Percentiles rank a stretch among this genome's conserved stretches.
These are phyloP conservation scores for Chauna torquata DNA, from an alignment of 2,113 vertebrate species.

Conservation along the genomic window DNA sequence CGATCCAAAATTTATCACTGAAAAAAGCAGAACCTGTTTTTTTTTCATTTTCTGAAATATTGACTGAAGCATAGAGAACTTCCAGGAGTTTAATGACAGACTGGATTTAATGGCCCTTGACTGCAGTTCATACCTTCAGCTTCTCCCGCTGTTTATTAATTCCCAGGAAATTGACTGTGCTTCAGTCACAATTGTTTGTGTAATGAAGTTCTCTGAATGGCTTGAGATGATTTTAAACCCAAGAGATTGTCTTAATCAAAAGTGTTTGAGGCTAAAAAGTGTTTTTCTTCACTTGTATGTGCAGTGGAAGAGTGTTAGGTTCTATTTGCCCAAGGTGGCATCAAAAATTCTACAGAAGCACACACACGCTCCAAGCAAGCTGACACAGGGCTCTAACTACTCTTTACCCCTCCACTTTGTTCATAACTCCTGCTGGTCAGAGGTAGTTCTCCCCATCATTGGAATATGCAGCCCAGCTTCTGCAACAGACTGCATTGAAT, in stretches of 20 bases:
- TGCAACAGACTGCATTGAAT: neutral
- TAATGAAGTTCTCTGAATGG: neutral
- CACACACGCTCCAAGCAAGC: neutral
- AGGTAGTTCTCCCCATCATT: neutral
- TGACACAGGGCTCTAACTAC: neutral
- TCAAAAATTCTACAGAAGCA: neutral
- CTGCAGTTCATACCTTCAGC: neutral
- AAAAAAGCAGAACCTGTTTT: neutral
- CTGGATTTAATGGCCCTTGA: neutral
- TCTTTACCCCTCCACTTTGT: neutral
- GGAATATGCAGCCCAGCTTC: neutral
- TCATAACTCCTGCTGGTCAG: neutral
- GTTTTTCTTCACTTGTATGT: neutral
- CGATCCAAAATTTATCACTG: neutral
- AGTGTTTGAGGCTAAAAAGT: neutral
- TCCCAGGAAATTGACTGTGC: neutral
- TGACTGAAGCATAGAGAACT: neutral
- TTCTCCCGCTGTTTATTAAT: neutral
- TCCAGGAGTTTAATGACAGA: neutral
- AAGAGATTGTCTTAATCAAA: neutral
- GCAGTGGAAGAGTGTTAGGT: neutral
- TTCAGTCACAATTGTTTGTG: neutral
- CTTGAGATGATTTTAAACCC: neutral
- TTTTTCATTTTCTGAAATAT: neutral
- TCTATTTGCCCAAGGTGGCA: neutral